phyloP scores from a whole-genome alignment of 1,140 invertebrate genomes.

The Drosophila tsacasi region DNA sequence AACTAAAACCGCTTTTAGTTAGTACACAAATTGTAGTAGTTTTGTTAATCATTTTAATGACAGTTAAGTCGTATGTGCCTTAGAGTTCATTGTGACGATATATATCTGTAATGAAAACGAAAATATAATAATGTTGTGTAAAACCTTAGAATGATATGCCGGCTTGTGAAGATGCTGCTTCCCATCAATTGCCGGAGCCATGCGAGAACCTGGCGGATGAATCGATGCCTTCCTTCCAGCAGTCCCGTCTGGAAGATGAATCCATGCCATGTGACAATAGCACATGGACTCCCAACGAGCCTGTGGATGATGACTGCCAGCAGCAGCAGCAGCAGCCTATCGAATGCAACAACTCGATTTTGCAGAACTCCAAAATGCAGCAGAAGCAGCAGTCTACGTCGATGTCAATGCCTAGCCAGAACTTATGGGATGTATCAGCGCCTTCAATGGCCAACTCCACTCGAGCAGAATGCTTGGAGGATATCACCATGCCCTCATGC shows the following conservation, averaged over 20 bases:
- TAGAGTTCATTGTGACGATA: not conserved
- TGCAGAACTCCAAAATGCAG: not conserved
- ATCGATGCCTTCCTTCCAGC: slow-evolving; percentile 10
- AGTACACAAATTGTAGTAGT: not conserved
- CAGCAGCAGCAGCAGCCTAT: not conserved
- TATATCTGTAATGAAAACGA: not conserved
- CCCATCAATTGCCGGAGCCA: not conserved
- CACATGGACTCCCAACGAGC: slow-evolving; percentile 6
- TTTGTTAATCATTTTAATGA: not conserved
- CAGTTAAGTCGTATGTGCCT: not conserved
- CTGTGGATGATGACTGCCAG: not conserved
- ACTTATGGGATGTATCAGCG: slow-evolving; percentile 7
- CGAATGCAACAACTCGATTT: not conserved
- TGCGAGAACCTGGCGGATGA: slow-evolving; percentile 48
- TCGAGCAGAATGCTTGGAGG: slow-evolving; percentile 18
- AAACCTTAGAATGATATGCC: slow-evolving; percentile 3
- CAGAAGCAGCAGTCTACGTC: not conserved
- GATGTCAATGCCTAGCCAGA: slow-evolving; percentile 3
- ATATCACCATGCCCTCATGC: slow-evolving; percentile 28
- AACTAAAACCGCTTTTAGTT: not conserved
- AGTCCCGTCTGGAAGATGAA: slow-evolving; percentile 8
- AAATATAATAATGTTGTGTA: not conserved
- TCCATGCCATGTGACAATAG: slow-evolving; percentile 5
- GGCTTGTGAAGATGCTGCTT: not conserved
- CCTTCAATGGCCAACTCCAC: slow-evolving; percentile 26